These are phyloP conservation scores for Seladonia tumulorum DNA, from an alignment of 2,888 invertebrate species.

Conservation along the genomic window DNA sequence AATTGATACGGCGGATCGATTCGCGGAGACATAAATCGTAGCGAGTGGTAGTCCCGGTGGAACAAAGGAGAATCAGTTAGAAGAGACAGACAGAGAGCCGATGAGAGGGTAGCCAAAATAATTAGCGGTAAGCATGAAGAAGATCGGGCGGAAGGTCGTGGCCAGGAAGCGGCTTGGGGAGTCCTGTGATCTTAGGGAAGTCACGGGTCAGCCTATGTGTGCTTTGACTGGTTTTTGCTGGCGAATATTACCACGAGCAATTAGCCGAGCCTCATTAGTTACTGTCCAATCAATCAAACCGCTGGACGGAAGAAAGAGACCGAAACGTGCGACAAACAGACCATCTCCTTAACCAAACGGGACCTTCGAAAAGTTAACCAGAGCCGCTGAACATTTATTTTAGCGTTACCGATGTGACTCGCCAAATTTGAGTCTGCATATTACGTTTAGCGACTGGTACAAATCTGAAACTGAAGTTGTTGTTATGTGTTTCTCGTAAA, in stretches of 20 bases:
- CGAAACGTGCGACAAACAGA: slow-evolving; percentile 48
- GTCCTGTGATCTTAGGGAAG: slow-evolving; percentile 79
- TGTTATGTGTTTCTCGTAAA: too few species aligned
- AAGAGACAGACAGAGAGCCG: slow-evolving; percentile 61
- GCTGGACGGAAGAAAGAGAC: slow-evolving; percentile 60
- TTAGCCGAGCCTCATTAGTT: slow-evolving; percentile 78
- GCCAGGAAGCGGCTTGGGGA: slow-evolving; percentile 76
- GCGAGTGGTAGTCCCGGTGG: slow-evolving; percentile 42
- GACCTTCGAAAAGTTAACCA: neutral
- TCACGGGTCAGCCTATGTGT: slow-evolving; percentile 74
- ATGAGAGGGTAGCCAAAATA: slow-evolving; percentile 70
- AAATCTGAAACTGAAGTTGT: too few species aligned
- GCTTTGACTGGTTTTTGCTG: slow-evolving; percentile 72
- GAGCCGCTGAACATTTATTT: neutral
- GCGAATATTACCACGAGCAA: slow-evolving; percentile 75
- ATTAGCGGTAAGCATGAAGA: slow-evolving; percentile 73
- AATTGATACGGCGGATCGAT: slow-evolving; percentile 16
- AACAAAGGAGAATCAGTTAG: slow-evolving; percentile 63
- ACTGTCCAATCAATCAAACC: slow-evolving; percentile 77
- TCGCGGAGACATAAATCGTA: slow-evolving; percentile 27
- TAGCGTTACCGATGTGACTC: neutral
- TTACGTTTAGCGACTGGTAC: too few species aligned
- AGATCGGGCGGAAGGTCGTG: slow-evolving; percentile 75
- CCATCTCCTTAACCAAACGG: neutral
- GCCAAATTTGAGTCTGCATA: neutral